A percentile compares a stretch with the other conserved stretches of the same genome.
phyloP scores from a whole-genome alignment of 2,888 invertebrate genomes.

The Archips xylosteana region DNA sequence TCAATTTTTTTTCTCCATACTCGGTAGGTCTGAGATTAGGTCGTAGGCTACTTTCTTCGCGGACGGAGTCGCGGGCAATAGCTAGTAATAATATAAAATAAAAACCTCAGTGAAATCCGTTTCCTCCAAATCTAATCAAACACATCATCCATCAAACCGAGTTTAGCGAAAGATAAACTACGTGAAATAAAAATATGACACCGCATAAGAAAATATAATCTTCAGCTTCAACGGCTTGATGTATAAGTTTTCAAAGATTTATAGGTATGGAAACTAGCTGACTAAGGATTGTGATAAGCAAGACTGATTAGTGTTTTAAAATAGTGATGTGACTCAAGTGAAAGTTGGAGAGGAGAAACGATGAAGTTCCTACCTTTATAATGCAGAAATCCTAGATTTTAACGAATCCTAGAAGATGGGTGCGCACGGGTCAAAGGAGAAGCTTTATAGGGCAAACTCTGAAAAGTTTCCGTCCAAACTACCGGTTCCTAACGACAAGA shows the following conservation, averaged over 20 bases:
- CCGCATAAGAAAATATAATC: constrained; percentile 45
- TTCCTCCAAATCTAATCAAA: constrained; percentile 34
- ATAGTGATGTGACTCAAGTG: constrained; percentile 66
- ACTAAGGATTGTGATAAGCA: constrained; percentile 46
- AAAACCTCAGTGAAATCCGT: too few relatives aligned
- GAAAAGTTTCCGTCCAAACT: constrained; percentile 86
- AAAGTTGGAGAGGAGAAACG: constrained; percentile 48
- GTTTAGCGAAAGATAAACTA: constrained; percentile 11
- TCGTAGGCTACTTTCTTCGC: too few relatives aligned
- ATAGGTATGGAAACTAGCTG: constrained; percentile 36
- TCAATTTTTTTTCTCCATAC: too few relatives aligned
- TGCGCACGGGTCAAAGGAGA: constrained; percentile 91
- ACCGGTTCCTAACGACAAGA: constrained; percentile 84
- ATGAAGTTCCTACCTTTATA: constrained; percentile 60
- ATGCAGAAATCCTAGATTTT: constrained; percentile 65
- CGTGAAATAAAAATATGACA: constrained; percentile 57
- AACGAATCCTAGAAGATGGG: constrained; percentile 87
- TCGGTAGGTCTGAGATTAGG: too few relatives aligned
- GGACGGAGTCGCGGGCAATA: too few relatives aligned
- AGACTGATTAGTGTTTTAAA: constrained; percentile 48
- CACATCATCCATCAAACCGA: constrained; percentile 15
- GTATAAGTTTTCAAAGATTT: constrained; percentile 11
- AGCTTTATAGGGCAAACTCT: constrained; percentile 88
- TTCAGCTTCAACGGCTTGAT: constrained; percentile 22
- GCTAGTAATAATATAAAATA: too few relatives aligned